Percentiles rank a stretch among this genome's conserved stretches.
phyloP scores from a whole-genome alignment of 2,888 invertebrate genomes.

The Crematogaster levior region DNA sequence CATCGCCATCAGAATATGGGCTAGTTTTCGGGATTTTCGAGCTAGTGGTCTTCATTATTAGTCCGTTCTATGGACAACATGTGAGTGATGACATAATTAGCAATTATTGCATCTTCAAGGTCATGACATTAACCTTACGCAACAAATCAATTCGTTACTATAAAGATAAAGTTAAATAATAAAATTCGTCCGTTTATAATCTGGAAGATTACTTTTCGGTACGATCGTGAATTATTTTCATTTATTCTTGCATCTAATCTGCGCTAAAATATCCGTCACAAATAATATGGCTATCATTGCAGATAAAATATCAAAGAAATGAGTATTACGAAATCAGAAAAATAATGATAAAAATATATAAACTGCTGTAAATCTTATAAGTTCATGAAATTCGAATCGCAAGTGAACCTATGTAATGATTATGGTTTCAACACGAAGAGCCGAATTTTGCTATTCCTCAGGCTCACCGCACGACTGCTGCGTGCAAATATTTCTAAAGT shows the following conservation, averaged over 20 bases:
- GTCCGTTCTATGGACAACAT: conserved; percentile 93
- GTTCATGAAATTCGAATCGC: not conserved
- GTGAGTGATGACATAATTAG: conserved; percentile 83
- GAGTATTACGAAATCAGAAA: not conserved
- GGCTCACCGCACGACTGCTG: not conserved
- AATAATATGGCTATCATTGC: not conserved
- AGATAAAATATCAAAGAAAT: not conserved
- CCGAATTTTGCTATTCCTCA: conserved; percentile 16
- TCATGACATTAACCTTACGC: not conserved
- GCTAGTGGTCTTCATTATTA: conserved; percentile 92
- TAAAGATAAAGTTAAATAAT: not conserved
- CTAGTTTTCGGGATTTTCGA: conserved; percentile 95
- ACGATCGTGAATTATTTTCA: not conserved
- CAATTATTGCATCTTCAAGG: conserved; percentile 1
- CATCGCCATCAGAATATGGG: conserved; percentile 93
- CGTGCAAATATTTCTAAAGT: not conserved
- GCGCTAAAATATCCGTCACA: not conserved
- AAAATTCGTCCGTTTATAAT: not conserved
- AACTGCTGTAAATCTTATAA: not conserved
- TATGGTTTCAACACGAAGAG: not conserved
- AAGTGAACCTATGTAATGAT: not conserved
- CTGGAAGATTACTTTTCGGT: not conserved
- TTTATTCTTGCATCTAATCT: not conserved
- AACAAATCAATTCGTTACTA: not conserved
- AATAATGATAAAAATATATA: not conserved